A percentile compares a stretch with the other conserved stretches of the same genome.
Evolutionary conservation across 2,888 invertebrate species (phyloP).

Genomic region (Hemicrepidius hirtus): DNA sequence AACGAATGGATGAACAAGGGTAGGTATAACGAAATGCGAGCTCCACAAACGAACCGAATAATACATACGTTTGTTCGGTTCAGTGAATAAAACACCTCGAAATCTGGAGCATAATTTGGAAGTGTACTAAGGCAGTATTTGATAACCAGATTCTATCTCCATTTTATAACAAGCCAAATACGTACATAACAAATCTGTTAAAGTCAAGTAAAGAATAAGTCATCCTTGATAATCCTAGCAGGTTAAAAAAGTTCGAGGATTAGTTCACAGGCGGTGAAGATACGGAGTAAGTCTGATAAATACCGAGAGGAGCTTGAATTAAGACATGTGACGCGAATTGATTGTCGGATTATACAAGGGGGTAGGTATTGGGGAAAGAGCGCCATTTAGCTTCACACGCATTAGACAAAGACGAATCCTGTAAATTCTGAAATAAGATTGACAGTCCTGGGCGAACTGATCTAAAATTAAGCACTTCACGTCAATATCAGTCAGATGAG

Average conservation of each 20-base stretch:
- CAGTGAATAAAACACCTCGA: conserved; percentile 30
- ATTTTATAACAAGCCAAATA: conserved; percentile 10
- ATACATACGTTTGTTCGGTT: conserved; percentile 39
- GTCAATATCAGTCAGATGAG: conserved; percentile 53
- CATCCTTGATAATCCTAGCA: conserved; percentile 33
- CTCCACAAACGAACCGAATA: conserved; percentile 42
- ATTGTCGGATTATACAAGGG: conserved; percentile 59
- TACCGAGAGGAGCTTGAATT: conserved; percentile 56
- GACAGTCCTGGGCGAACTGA: conserved; percentile 52
- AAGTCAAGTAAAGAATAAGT: conserved; percentile 31
- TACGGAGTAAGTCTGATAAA: conserved; percentile 60
- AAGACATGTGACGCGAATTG: conserved; percentile 60
- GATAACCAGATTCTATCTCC: conserved; percentile 12
- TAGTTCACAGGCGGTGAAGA: conserved; percentile 51
- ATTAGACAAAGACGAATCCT: conserved; percentile 51
- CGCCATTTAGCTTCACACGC: conserved; percentile 39
- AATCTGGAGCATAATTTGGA: conserved; percentile 33
- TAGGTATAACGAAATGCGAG: conserved; percentile 33
- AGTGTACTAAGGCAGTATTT: neutral
- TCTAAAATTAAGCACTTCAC: conserved; percentile 58
- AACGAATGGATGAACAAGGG: conserved; percentile 21
- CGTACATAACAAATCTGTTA: conserved; percentile 34
- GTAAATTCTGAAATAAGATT: conserved; percentile 55
- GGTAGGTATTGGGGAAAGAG: conserved; percentile 45
- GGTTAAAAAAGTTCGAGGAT: conserved; percentile 48